Evolutionary conservation across 1,140 invertebrate species (phyloP).

Genomic region (Brachionus paranguensis): DNA sequence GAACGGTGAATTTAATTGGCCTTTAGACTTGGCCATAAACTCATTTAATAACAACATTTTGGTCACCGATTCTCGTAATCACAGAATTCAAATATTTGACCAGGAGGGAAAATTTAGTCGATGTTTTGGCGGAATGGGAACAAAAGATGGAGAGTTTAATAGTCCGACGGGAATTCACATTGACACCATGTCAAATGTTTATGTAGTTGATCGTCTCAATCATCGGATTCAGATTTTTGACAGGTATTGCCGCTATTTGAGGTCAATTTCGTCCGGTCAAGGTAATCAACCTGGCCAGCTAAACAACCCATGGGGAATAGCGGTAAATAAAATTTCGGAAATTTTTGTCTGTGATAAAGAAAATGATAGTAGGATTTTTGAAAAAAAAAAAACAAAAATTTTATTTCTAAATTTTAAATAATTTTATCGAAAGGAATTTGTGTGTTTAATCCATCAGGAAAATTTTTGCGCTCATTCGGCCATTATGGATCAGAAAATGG

Average conservation of each 20-base stretch:
- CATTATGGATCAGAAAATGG: neutral
- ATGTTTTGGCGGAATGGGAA: conserved; percentile 47
- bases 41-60: conserved; percentile 48
- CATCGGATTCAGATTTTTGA: conserved; percentile 43
- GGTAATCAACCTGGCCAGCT: conserved; percentile 62
- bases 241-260: conserved; percentile 44
- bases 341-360: conserved; percentile 91
- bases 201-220: conserved; percentile 73
- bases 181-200: conserved; percentile 91
- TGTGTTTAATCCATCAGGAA: conserved; percentile 24
- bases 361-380: conserved; percentile 97
- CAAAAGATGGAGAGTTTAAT: conserved; percentile 66
- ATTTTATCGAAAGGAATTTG: neutral
- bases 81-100: conserved; percentile 51
- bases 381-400: conserved; percentile 52
- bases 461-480: conserved; percentile 23
- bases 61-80: conserved; percentile 45
- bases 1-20: neutral
- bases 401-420: neutral
- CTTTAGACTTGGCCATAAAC: neutral
- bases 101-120: conserved; percentile 50
- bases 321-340: conserved; percentile 60
- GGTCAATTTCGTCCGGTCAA: conserved; percentile 3
- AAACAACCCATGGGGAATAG: conserved; percentile 94
- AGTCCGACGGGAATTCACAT: conserved; percentile 96